Conservation (phyloP, 2,888 invertebrate genomes). For the Hylaea fasciaria region DNA sequence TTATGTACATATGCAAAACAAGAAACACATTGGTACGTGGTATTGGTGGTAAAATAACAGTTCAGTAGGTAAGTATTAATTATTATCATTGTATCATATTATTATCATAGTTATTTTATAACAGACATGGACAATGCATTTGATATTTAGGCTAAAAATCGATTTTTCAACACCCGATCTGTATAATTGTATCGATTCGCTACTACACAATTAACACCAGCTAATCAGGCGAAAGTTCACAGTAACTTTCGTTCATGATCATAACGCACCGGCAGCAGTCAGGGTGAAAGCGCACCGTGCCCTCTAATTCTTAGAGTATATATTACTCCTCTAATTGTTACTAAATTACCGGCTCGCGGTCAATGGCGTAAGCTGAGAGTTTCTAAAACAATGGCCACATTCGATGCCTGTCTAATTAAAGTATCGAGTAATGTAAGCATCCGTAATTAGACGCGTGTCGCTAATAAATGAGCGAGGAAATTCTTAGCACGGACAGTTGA, state of each 20-base stretch:
- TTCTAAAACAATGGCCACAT: constrained; percentile 28
- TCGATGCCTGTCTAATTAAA: constrained; percentile 28
- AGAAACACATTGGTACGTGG: too few relatives aligned
- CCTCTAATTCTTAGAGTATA: too few relatives aligned
- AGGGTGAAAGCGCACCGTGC: constrained; percentile 8
- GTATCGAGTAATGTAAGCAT: constrained; percentile 28
- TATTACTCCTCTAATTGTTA: constrained; percentile 16
- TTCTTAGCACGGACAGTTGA: not conserved
- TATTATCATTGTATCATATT: too few relatives aligned
- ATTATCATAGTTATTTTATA: too few relatives aligned
- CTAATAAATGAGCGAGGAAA: constrained; percentile 9
- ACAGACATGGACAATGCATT: too few relatives aligned
- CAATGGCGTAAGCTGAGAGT: constrained; percentile 19
- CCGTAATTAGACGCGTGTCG: constrained; percentile 27
- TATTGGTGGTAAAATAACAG: too few relatives aligned
- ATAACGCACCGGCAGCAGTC: not conserved
- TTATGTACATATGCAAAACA: too few relatives aligned
- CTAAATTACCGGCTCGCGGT: constrained; percentile 12
- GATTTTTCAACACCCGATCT: too few relatives aligned
- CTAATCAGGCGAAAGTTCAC: constrained; percentile 3
- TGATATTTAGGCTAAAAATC: too few relatives aligned
- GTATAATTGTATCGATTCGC: not conserved
- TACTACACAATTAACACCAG: not conserved
- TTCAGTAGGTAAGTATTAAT: too few relatives aligned
- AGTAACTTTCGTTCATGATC: not conserved